phyloP scores from a whole-genome alignment of 2,888 invertebrate species.

The Ceratothoa steindachneri region DNA sequence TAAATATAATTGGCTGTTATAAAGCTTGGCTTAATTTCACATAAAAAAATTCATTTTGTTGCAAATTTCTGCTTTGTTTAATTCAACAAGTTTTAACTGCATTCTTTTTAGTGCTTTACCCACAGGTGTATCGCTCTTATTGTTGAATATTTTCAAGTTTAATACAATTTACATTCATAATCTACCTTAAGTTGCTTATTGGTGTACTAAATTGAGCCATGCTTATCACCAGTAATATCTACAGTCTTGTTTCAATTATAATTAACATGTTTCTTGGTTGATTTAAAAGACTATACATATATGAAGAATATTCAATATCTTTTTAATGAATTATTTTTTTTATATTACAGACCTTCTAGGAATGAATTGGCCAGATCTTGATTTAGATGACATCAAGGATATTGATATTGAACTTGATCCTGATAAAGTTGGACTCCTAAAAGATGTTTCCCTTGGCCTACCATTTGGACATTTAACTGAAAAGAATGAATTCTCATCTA shows the following conservation, averaged over 20 bases:
- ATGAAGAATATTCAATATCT: neutral
- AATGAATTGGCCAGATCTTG: constrained; percentile 36
- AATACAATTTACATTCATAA: too few relatives aligned
- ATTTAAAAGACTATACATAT: neutral
- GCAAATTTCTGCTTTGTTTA: too few relatives aligned
- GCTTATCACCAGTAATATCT: neutral
- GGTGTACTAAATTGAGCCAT: too few relatives aligned
- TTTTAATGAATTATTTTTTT: neutral
- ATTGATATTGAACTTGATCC: constrained; percentile 14
- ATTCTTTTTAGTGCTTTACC: neutral
- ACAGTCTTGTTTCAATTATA: neutral
- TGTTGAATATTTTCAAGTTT: too few relatives aligned
- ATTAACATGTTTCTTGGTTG: neutral
- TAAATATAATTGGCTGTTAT: too few relatives aligned
- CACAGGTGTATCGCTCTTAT: neutral
- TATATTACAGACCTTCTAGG: constrained; percentile 22
- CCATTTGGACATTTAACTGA: neutral
- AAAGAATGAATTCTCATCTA: neutral
- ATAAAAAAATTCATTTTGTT: too few relatives aligned
- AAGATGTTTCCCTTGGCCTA: neutral
- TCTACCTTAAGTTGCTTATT: too few relatives aligned
- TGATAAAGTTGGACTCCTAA: constrained; percentile 5
- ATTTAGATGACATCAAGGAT: constrained; percentile 31
- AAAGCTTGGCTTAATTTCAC: too few relatives aligned
- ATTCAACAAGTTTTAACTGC: too few relatives aligned